Base-by-base conservation (phyloP, 2,113 vertebrate genomes). In the Phrynosoma platyrhinos region DNA sequence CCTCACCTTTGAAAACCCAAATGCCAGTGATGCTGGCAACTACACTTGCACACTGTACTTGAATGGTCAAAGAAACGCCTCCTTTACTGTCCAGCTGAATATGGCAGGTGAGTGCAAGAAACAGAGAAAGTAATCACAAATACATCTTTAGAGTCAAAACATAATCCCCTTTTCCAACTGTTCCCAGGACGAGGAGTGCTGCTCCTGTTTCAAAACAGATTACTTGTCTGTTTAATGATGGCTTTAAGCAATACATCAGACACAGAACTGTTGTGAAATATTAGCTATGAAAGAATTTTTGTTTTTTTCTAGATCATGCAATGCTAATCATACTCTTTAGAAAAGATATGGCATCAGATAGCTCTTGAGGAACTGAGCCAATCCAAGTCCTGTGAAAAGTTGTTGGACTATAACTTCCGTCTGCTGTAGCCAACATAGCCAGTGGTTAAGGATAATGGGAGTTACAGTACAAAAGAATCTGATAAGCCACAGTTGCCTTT, bases 71-170 rank as follows among this genome's bases (percentile, higher is more conserved):
- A 85, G 53, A 77, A 77, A 83, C 55, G 6, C 69, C n/a, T 88
- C 79, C 74, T 88, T 83, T 77, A 86, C 79, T n/a, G 40, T 88
- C 40, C 47, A 23, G 14, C 83, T 90, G 79, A 21, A 62, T 32
- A 83, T 92, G 86, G 83, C 68, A 40, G 89, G 91, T 92, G 52
- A 68, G 83, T 85, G 42, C 58, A 47, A 30, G 42, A 75, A 69
- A n/a, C 30, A 23, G 68, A 58, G 9, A 23, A 30, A 30, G 55
- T 1, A 5, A 27, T 10, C 20, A n/a, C 18, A 53, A 36, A 18
- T 30, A 9, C 20, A 36, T 64, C 5, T 2, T 21, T 68, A 25
- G 64, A 66, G 66, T 16, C 21, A 25, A 23, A 55, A 14, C 9
- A 27, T 74, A 13, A 14, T 25, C 23, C 23, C 1, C 58, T 47